Evolutionary conservation across 2,113 vertebrate species (phyloP).

Genomic region (Petrocephalus zakoni): DNA sequence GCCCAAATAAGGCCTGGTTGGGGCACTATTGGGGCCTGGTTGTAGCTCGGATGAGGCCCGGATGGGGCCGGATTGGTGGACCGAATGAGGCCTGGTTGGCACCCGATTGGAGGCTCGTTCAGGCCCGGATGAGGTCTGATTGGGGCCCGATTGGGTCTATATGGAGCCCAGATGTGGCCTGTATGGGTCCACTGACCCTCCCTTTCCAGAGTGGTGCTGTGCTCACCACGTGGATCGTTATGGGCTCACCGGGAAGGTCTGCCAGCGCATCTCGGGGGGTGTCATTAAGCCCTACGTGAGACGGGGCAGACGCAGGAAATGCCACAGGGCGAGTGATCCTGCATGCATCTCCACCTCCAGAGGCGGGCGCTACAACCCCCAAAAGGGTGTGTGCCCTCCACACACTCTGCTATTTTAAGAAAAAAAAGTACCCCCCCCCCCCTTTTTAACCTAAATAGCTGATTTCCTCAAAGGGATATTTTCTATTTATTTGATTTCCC

Average conservation of each 20-base stretch:
- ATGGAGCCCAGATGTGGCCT: too few relatives aligned
- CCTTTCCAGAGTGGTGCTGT: conserved; percentile 62
- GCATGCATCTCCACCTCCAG: conserved; percentile 25
- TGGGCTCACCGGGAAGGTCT: conserved; percentile 46
- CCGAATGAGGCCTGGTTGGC: too few relatives aligned
- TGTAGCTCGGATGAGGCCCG: too few relatives aligned
- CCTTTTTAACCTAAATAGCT: not conserved
- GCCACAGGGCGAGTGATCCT: conserved; percentile 35
- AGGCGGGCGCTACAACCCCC: conserved; percentile 31
- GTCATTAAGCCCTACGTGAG: conserved; percentile 61
- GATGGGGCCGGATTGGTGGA: not conserved
- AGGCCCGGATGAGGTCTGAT: too few relatives aligned
- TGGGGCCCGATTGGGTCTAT: too few relatives aligned
- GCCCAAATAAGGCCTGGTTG: not conserved
- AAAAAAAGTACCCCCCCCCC: not conserved
- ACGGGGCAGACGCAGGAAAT: conserved; percentile 42
- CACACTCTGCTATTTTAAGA: conserved; percentile 10
- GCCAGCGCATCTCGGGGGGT: conserved; percentile 56
- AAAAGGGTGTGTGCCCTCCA: conserved; percentile 14
- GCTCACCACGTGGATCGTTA: conserved; percentile 55
- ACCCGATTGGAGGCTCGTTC: too few relatives aligned
- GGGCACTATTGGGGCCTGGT: too few relatives aligned
- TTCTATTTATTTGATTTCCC: not conserved
- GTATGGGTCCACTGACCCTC: conserved; percentile 34
- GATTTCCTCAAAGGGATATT: not conserved